A percentile compares a stretch with the other conserved stretches of the same genome.
These are phyloP conservation scores for Zosterops hypoxanthus DNA, from an alignment of 2,113 vertebrate species.

Conservation along the genomic window DNA sequence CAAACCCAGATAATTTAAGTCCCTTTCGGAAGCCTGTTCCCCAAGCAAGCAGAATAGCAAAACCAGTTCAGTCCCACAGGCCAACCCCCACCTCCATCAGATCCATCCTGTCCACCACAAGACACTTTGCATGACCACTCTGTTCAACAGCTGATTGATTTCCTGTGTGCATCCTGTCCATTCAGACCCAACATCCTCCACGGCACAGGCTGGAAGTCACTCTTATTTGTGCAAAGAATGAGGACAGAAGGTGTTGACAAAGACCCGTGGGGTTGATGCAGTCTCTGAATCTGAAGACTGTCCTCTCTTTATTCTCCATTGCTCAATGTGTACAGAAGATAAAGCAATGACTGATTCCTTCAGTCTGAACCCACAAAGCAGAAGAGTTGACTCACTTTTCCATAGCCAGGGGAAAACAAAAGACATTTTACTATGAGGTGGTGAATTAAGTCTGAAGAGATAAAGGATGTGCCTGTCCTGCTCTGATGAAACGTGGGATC, in stretches of 20 bases:
- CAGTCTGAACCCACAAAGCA: neutral
- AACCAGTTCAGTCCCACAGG: neutral
- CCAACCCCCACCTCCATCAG: neutral
- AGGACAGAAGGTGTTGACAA: neutral
- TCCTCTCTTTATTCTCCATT: neutral
- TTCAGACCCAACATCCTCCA: neutral
- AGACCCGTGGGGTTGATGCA: neutral
- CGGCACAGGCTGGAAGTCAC: accelerated
- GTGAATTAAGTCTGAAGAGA: neutral
- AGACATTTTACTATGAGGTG: neutral
- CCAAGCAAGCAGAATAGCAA: neutral
- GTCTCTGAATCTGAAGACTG: neutral
- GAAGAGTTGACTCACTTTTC: neutral
- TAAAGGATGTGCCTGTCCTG: neutral
- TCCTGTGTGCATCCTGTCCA: neutral
- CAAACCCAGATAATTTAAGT: neutral
- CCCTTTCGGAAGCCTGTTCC: neutral
- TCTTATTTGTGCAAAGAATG: neutral
- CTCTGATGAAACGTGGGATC: accelerated
- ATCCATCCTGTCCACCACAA: neutral
- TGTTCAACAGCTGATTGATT: neutral
- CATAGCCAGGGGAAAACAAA: neutral
- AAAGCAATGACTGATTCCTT: neutral
- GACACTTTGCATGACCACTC: neutral
- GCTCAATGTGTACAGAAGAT: neutral